Base-by-base conservation (phyloP, 2,113 vertebrate species). In the Thalassoma bifasciatum region DNA sequence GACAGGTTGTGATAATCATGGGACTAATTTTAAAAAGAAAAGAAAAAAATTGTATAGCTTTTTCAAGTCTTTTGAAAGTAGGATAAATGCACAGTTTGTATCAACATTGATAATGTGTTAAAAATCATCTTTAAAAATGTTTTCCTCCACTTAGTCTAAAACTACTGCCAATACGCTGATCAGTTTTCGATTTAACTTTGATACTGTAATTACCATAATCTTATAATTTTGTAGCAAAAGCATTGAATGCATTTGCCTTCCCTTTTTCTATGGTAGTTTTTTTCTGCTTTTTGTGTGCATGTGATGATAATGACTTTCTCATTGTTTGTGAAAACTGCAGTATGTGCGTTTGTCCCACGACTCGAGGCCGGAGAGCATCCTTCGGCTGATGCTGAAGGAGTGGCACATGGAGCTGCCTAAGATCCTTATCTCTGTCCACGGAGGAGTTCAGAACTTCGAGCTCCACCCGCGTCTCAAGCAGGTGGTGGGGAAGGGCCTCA, bases 321-420 rank as follows among this genome's bases (percentile, higher is more conserved):
- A 30, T n/a, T 72, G 17, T 78, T 26, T 60, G 47, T 56, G 11
- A 26, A 17, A 63, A 37, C 17, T 75, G 72, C 87, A 99, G 98
- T 99, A 99, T 93, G 95, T 95, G 63, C 95, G 98, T 61, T 86
- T 99, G 77, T 98, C 98, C 17, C 94, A 97, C 67, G 96, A 99
- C 93, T 95, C 97, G 0, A 96, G 93, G 78, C 96, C 98, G n/a
- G 98, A 99, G 91, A 94, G 93, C 85, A 93, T 98, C 89, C 93
- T 99, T 66, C 94, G 96, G 83, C 95, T 99, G 81, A 95, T 99
- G 94, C 93, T 99, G 80, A 99, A 97, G 91, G 97, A 99, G 87
- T 99, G 98, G 98, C 97, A 99, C 77, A 98, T 99, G 96, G 98
- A 99, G 89, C 95, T 99, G 86, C 98, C 98, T 12, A 99, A 98